Conservation (phyloP, 2,888 invertebrate species). For the Tuberolachnus salignus region DNA sequence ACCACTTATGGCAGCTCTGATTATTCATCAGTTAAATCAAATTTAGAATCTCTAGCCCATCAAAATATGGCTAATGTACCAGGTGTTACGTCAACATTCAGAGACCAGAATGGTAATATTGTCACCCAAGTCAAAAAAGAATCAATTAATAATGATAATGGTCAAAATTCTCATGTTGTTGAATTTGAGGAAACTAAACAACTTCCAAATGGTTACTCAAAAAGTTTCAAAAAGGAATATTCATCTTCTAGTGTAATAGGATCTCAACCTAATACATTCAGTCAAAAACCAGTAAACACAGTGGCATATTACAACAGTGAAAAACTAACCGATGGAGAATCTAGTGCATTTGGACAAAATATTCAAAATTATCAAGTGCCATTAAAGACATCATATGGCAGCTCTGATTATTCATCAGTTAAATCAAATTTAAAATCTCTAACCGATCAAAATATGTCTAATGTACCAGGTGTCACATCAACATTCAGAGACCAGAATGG, state of each 20-base stretch:
- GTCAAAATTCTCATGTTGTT: conserved; percentile 2
- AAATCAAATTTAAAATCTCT: conserved; percentile 20
- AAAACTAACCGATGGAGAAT: neutral
- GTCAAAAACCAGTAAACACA: conserved; percentile 5
- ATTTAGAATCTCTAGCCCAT: neutral
- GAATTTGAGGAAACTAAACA: conserved; percentile 45
- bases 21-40: conserved; percentile 12
- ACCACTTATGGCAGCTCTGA: neutral
- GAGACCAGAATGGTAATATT: conserved; percentile 35
- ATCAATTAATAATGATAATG: conserved; percentile 17
- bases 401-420: neutral
- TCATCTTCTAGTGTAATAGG: conserved; percentile 39
- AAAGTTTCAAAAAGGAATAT: conserved; percentile 52
- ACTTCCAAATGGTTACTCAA: conserved; percentile 47
- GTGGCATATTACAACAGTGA: conserved; percentile 11
- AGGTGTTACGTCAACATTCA: conserved; percentile 10
- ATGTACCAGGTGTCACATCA: conserved; percentile 7
- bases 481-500: conserved; percentile 38
- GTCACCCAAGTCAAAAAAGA: conserved; percentile 48
- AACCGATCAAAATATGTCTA: neutral
- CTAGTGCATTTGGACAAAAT: neutral
- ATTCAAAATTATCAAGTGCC: conserved; percentile 15
- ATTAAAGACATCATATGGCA: neutral
- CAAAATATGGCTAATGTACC: conserved; percentile 24
- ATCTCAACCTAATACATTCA: conserved; percentile 9